Base-by-base conservation (phyloP, 2,113 vertebrate species). In the Oceanites oceanicus region DNA sequence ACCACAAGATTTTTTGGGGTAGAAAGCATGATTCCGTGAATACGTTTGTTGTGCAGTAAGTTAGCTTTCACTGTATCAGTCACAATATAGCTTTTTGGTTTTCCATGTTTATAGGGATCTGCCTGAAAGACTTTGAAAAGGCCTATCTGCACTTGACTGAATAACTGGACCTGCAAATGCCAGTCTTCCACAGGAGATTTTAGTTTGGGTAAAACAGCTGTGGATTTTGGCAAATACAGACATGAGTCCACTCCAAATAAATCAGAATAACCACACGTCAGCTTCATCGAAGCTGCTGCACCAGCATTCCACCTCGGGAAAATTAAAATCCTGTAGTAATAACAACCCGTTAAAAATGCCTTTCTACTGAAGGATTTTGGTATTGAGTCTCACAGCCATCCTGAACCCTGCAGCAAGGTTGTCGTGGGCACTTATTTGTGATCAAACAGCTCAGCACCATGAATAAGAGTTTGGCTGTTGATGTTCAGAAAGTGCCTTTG, bases 221-320 rank as follows among this genome's bases (percentile, higher is more conserved):
- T 45, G 55, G 11, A 52, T 94, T 95, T 82, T 97, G 95, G 88
- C 83, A 94, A 73, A 85, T 30, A 42, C 23, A 21, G 36, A 15
- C 30, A 36, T 16, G 30, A 63, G 13, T 84, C 65, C 50, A 27
- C 56, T 94, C 71, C 72, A 83, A 88, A 56, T 59, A 10, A 92
- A 80, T 86, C 52, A 83, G 62, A 83, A 63, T 83, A 95, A 71
- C 30, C 63, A 61, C 82, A 92, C 22, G 8, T 86, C 77, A 91
- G 26, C 74, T 93, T 93, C 75, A 58, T 88, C 0, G 0, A 86
- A 78, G 49, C 75, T 21, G 2, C 52, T 94, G 45, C n/a, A 61
- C 40, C 40, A 72, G 30, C 70, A 78, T 73, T 90, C 55, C 50
- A 85, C 71, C 50, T 83, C 81, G 79, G 72, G 78, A 96, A 94